Conservation (phyloP, 2,113 vertebrate genomes). For the Scomber scombrus region DNA sequence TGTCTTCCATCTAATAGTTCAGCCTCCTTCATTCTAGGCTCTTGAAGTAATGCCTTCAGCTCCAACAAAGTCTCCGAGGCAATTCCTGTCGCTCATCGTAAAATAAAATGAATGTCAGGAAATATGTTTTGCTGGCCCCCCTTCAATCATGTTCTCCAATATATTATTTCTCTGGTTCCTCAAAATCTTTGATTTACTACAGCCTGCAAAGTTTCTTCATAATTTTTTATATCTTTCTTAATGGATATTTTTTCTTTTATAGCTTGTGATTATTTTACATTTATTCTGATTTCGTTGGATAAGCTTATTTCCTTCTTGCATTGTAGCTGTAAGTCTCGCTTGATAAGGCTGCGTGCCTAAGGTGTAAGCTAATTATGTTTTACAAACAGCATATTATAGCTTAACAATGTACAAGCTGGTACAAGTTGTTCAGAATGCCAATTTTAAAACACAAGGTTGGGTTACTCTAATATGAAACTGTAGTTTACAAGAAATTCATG, state of each 20-base stretch:
- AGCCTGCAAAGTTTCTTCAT: constrained; percentile 13
- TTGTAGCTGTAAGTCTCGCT: not conserved
- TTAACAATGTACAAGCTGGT: no score
- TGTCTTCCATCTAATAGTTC: constrained; percentile 44
- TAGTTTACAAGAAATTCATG: no score
- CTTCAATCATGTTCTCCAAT: constrained; percentile 39
- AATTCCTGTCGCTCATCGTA: constrained; percentile 47
- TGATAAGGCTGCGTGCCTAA: not conserved
- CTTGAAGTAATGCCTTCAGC: constrained; percentile 34
- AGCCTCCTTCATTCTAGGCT: constrained; percentile 15
- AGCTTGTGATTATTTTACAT: not conserved
- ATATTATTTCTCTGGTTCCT: constrained; percentile 36
- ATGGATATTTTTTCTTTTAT: constrained; percentile 11
- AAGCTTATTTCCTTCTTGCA: not conserved
- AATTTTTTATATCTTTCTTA: not conserved
- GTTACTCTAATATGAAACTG: no score
- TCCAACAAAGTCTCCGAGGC: constrained; percentile 40
- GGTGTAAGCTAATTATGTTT: not conserved
- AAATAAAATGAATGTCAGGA: constrained; percentile 60
- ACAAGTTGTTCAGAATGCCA: no score
- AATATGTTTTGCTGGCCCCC: constrained; percentile 26
- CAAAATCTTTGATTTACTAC: constrained; percentile 23
- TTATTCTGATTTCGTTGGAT: not conserved
- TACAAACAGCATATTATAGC: not conserved
- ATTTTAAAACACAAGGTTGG: no score